These are phyloP conservation scores for Pangasius krempfi DNA, from an alignment of 2,797 vertebrate species.

Conservation along the genomic window DNA sequence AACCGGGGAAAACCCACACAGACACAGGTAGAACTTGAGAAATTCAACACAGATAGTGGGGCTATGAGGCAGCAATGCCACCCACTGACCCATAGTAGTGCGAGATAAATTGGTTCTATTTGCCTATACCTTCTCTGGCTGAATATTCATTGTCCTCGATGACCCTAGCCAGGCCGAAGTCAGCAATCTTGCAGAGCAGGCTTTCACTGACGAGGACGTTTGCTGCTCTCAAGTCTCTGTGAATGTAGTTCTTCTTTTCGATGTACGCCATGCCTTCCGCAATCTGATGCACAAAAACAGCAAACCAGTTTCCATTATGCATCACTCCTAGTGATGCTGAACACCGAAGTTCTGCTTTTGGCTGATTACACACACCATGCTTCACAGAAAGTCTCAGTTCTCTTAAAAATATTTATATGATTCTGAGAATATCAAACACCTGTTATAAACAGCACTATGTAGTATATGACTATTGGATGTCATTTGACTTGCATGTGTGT, in stretches of 20 bases:
- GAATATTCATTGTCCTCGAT: slow-evolving; percentile 95
- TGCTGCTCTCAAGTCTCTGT: slow-evolving; percentile 91
- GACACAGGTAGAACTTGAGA: not conserved
- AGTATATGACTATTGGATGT: not conserved
- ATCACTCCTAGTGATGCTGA: slow-evolving; percentile 10
- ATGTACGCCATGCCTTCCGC: slow-evolving; percentile 98
- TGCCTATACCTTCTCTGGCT: slow-evolving; percentile 86
- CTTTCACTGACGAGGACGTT: slow-evolving; percentile 93
- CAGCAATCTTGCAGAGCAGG: slow-evolving; percentile 94
- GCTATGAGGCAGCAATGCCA: not conserved
- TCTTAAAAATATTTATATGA: slow-evolving; percentile 31
- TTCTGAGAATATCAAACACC: slow-evolving; percentile 44
- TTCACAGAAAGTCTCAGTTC: slow-evolving; percentile 48
- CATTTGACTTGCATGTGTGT: not conserved
- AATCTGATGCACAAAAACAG: slow-evolving; percentile 77
- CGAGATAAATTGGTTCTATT: not conserved
- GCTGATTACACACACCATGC: slow-evolving; percentile 37
- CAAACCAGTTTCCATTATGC: not conserved
- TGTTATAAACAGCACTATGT: not conserved
- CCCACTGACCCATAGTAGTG: not conserved
- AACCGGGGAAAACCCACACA: not conserved
- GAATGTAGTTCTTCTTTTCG: slow-evolving; percentile 94
- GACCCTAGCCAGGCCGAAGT: slow-evolving; percentile 91
- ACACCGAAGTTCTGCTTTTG: slow-evolving; percentile 23
- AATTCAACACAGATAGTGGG: not conserved